Evolutionary conservation across 1,140 invertebrate species (phyloP).

Genomic region (Globodera rostochiensis): DNA sequence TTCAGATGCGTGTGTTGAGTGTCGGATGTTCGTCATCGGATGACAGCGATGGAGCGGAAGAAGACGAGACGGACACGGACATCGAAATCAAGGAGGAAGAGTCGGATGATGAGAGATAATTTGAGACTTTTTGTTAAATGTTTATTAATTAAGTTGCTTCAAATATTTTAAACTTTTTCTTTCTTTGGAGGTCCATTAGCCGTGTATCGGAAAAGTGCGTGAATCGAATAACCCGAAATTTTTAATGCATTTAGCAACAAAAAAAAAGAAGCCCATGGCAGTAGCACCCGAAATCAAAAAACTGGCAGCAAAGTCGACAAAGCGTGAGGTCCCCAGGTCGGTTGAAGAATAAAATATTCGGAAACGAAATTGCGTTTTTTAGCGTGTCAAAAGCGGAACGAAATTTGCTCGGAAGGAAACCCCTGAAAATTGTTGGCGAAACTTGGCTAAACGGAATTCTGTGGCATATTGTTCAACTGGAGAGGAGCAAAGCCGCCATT

Average conservation of each 20-base stretch:
- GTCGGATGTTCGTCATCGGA: not conserved
- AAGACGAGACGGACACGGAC: conserved; percentile 22
- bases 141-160: not conserved
- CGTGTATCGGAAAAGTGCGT: not conserved
- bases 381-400: conserved; percentile 8
- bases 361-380: not conserved
- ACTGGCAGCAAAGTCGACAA: not conserved
- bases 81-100: conserved; percentile 18
- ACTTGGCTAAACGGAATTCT: conserved; percentile 6
- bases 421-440: conserved; percentile 18
- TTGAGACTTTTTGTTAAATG: not conserved
- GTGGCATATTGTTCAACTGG: conserved; percentile 6
- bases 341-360: not conserved
- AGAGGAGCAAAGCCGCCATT: not conserved
- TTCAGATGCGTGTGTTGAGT: no score
- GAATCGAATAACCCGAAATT: no score
- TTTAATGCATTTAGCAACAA: not conserved
- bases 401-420: not conserved
- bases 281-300: not conserved
- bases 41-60: not conserved
- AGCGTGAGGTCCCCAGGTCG: not conserved
- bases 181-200: not conserved
- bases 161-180: not conserved
- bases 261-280: not conserved
- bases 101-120: not conserved